phyloP scores from a whole-genome alignment of 2,797 vertebrate species.

The Poecilia velifera region DNA sequence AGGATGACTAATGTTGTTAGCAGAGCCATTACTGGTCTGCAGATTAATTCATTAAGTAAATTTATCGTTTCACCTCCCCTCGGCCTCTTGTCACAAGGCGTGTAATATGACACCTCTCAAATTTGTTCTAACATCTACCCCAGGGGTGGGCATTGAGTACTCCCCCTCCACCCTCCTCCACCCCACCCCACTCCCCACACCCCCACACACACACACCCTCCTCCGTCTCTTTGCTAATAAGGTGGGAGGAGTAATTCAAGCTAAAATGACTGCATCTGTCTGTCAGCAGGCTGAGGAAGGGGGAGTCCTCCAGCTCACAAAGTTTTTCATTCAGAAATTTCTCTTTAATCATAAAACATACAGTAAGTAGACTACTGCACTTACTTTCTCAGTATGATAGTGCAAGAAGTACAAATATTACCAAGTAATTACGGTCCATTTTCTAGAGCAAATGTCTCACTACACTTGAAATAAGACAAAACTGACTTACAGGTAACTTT shows the following conservation, averaged over 20 bases:
- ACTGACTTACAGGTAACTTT: too few relatives aligned
- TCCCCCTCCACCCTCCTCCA: not conserved
- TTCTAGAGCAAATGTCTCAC: too few relatives aligned
- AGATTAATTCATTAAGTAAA: constrained; percentile 85
- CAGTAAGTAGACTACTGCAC: not conserved
- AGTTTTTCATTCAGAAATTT: constrained; percentile 42
- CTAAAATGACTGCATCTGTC: constrained; percentile 78
- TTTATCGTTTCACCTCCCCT: constrained; percentile 75
- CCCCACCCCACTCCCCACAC: constrained; percentile 22
- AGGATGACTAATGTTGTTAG: constrained; percentile 82
- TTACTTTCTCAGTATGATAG: not conserved
- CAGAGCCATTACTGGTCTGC: constrained; percentile 73
- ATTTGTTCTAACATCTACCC: constrained; percentile 85
- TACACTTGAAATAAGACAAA: too few relatives aligned
- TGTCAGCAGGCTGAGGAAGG: constrained; percentile 59
- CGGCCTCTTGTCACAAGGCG: constrained; percentile 76
- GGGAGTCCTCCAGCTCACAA: constrained; percentile 30
- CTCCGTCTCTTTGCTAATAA: constrained; percentile 73
- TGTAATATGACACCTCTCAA: constrained; percentile 86
- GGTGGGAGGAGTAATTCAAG: constrained; percentile 82
- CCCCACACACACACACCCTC: constrained; percentile 21
- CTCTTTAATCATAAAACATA: not conserved
- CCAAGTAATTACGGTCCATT: too few relatives aligned
- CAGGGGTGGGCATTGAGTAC: constrained; percentile 63
- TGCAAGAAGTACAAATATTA: too few relatives aligned